These are phyloP conservation scores for Acestrorhynchus altus DNA, from an alignment of 2,797 vertebrate genomes.

Conservation along the genomic window DNA sequence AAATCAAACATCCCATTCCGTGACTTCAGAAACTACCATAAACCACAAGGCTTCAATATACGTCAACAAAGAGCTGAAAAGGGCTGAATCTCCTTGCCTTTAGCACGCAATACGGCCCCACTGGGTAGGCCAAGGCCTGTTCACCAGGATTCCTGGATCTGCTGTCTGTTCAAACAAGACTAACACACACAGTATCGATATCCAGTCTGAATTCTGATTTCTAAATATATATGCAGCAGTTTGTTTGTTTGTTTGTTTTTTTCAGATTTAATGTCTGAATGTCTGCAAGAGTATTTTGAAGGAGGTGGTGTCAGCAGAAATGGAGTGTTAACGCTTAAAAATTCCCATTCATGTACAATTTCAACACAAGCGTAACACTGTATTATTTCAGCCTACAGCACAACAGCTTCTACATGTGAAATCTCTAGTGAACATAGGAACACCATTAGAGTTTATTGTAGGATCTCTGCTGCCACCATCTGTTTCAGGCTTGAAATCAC, in stretches of 20 bases:
- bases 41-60: slow-evolving; percentile 8
- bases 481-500: not conserved
- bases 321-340: not conserved
- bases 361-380: too few species aligned
- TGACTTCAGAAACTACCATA: slow-evolving; percentile 29
- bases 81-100: not conserved
- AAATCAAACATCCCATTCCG: slow-evolving; percentile 14
- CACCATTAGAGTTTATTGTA: not conserved
- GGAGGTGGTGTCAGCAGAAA: too few species aligned
- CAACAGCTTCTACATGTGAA: not conserved
- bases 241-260: too few species aligned
- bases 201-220: not conserved
- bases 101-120: not conserved
- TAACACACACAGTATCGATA: not conserved
- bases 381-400: not conserved
- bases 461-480: slow-evolving; percentile 30
- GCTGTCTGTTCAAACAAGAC: not conserved
- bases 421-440: too few species aligned
- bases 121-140: not conserved
- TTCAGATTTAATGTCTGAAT: not conserved
- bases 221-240: not conserved
- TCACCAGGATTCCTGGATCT: not conserved
- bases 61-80: not conserved
- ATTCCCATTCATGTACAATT: too few species aligned
- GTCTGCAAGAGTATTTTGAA: not conserved